phyloP scores from a whole-genome alignment of 2,797 vertebrate species.

The Alca torda region DNA sequence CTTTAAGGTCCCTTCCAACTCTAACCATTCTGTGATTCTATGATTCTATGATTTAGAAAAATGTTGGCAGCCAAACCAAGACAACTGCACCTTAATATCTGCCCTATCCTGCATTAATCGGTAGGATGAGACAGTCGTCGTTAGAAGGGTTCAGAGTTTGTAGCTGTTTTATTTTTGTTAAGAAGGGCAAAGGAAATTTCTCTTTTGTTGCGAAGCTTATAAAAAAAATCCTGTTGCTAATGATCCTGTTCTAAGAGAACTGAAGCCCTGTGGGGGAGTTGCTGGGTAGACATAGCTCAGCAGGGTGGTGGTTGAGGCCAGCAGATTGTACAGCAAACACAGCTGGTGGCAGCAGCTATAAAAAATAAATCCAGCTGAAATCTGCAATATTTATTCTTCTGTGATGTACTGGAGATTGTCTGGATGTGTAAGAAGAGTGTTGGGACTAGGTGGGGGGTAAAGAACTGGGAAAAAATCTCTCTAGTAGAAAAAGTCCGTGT shows the following conservation, averaged over 20 bases:
- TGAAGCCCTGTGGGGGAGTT: neutral
- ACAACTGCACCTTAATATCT: neutral
- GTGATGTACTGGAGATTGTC: neutral
- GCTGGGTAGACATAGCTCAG: conserved; percentile 11
- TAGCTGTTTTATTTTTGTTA: neutral
- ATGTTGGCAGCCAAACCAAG: neutral
- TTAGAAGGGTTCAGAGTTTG: neutral
- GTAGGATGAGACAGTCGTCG: neutral
- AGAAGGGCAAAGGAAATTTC: neutral
- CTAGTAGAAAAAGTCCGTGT: neutral
- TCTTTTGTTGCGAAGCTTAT: neutral
- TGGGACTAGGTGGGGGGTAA: neutral
- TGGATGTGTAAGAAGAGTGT: neutral
- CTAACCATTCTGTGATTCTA: too few relatives aligned
- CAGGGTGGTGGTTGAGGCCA: neutral
- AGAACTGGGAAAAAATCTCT: neutral
- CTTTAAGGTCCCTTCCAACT: too few relatives aligned
- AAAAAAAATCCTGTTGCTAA: neutral
- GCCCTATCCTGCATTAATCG: neutral
- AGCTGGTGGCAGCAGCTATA: neutral
- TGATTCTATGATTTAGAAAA: neutral
- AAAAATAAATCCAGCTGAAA: conserved; percentile 30
- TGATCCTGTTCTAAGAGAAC: neutral
- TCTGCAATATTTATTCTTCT: neutral
- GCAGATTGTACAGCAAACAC: conserved; percentile 23